Conservation (phyloP, 2,113 vertebrate genomes). For the Lipophrys pholis region DNA sequence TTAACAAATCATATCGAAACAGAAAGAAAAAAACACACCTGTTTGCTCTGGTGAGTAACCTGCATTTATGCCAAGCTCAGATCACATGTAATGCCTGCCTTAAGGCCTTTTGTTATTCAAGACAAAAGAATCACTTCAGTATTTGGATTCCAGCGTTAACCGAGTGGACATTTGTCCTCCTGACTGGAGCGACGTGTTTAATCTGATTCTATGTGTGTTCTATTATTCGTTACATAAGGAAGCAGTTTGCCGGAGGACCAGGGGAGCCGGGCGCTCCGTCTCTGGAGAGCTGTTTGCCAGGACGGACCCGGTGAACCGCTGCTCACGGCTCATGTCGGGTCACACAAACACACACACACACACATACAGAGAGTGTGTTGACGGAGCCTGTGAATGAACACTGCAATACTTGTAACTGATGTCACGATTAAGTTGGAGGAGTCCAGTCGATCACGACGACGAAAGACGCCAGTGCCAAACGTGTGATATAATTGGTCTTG, state of each 20-base stretch:
- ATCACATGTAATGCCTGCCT: too few relatives aligned
- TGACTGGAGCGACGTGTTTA: not conserved
- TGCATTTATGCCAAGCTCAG: not conserved
- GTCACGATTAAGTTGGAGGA: too few relatives aligned
- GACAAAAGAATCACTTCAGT: not conserved
- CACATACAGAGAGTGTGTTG: slow-evolving; percentile 6
- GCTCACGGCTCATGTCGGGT: slow-evolving; percentile 31
- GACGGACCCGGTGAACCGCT: slow-evolving; percentile 36
- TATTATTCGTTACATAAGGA: slow-evolving; percentile 24
- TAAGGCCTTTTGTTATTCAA: not conserved
- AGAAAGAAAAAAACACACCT: too few relatives aligned
- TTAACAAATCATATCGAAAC: too few relatives aligned
- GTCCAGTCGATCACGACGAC: too few relatives aligned
- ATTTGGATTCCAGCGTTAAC: not conserved
- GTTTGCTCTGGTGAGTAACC: too few relatives aligned
- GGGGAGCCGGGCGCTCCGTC: slow-evolving; percentile 14
- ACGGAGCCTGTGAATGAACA: slow-evolving; percentile 1
- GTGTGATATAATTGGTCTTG: too few relatives aligned
- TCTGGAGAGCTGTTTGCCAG: slow-evolving; percentile 47
- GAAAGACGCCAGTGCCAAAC: too few relatives aligned
- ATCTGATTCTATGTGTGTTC: not conserved
- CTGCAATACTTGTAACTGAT: too few relatives aligned
- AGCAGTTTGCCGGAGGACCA: slow-evolving; percentile 30
- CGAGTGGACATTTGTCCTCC: not conserved
- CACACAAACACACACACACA: slow-evolving; percentile 29